Percentiles rank a stretch among this genome's conserved stretches.
These are phyloP conservation scores for Euspilapteryx auroguttella DNA, from an alignment of 2,888 invertebrate species.

Conservation along the genomic window DNA sequence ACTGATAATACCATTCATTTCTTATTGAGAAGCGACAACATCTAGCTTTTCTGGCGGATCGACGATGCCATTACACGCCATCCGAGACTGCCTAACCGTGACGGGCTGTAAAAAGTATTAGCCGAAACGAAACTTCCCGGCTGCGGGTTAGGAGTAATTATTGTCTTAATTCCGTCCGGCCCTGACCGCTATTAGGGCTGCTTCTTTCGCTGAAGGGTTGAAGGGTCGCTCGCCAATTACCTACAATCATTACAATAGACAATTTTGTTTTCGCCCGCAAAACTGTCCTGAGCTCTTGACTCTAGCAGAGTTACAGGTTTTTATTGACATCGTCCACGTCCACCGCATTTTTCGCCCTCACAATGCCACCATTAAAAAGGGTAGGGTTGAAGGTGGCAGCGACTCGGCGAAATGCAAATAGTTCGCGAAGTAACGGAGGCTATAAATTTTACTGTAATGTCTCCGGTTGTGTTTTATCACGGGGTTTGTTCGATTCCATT, in stretches of 20 bases:
- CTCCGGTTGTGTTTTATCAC: slow-evolving; percentile 18
- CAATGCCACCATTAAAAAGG: slow-evolving; percentile 4
- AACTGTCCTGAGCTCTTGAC: slow-evolving; percentile 6
- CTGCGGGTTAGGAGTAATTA: slow-evolving; percentile 35
- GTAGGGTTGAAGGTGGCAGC: neutral
- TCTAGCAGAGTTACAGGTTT: slow-evolving; percentile 38
- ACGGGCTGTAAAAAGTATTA: slow-evolving; percentile 42
- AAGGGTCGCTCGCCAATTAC: slow-evolving; percentile 46
- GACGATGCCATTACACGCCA: slow-evolving; percentile 3
- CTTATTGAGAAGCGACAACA: too few relatives aligned
- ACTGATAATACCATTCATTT: too few relatives aligned
- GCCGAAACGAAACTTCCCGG: slow-evolving; percentile 33
- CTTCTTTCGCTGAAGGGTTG: slow-evolving; percentile 42
- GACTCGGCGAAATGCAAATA: slow-evolving; percentile 17
- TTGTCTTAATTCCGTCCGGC: slow-evolving; percentile 52
- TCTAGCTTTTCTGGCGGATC: too few relatives aligned
- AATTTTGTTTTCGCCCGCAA: slow-evolving; percentile 40
- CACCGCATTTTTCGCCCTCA: slow-evolving; percentile 48
- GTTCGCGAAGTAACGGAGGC: slow-evolving; percentile 12
- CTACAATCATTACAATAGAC: slow-evolving; percentile 54
- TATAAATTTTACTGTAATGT: slow-evolving; percentile 16
- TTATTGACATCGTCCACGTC: slow-evolving; percentile 36
- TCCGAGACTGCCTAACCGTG: too few relatives aligned
- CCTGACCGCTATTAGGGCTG: slow-evolving; percentile 39
- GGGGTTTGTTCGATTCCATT: slow-evolving; percentile 10